Conservation (phyloP, 2,797 vertebrate genomes). For the Passerculus sandwichensis region DNA sequence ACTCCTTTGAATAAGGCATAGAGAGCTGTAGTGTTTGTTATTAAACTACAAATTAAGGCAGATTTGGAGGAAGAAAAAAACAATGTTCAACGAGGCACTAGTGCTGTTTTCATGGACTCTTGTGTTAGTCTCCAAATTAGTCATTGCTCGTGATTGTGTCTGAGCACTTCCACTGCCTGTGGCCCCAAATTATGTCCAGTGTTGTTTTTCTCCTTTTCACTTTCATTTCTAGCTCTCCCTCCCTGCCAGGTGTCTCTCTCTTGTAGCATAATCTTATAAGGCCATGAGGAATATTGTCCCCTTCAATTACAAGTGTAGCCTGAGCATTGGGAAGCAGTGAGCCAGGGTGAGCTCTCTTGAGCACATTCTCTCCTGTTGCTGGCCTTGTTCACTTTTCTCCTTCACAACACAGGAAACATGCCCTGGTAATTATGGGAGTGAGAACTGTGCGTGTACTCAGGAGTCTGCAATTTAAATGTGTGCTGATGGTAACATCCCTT, state of each 20-base stretch:
- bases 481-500: background rate
- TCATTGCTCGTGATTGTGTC: background rate
- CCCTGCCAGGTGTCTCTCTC: background rate
- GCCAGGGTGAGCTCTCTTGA: background rate
- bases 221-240: background rate
- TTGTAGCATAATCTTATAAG: background rate
- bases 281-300: background rate
- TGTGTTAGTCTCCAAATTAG: background rate
- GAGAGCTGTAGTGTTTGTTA: constrained; percentile 26
- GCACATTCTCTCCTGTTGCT: background rate
- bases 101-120: background rate
- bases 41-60: constrained; percentile 41
- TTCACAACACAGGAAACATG: background rate
- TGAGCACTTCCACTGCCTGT: background rate
- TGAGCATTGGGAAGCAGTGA: background rate
- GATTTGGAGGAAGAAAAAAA: background rate
- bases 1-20: constrained; percentile 6
- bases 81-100: background rate
- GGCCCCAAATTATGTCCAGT: background rate
- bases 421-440: background rate
- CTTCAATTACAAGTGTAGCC: background rate
- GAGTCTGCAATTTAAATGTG: background rate
- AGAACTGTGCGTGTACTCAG: background rate
- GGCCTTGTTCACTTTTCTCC: background rate
- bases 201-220: background rate